Base-by-base conservation (phyloP, 2,888 invertebrate genomes). In the Tetheella fluctuosa region DNA sequence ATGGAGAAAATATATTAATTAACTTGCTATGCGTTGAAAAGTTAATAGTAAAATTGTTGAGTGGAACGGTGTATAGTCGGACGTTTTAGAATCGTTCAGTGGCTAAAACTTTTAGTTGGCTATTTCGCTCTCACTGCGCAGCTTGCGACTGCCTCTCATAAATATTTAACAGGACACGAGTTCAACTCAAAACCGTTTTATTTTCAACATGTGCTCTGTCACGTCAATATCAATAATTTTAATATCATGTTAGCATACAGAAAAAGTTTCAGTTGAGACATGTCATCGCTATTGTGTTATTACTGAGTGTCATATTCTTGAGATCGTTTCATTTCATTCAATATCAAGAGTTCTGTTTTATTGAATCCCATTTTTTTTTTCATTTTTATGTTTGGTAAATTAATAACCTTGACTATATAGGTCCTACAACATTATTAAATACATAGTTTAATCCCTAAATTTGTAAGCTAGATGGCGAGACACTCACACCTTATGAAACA, bases 151-250 rank as follows among this genome's bases (percentile, higher is more conserved):
- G 64, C 64, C 71, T 61, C 77, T 84, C 85, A 84, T 84, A 84
- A 84, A 85, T 85, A 85, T 84, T 83, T 79, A 85, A 81, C 77
- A 78, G 76, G 65, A 79, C 77, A 75, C 71, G 77, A 73, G 78
- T 79, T 76, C 71, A 73, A 68, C 74, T 74, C 70, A 59, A 70
- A 59, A 72, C 76, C 71, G 71, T 81, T 81, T 84, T 82, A 81
- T 84, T 83, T 79, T 65, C 67, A 71, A 80, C 78, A 74, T 81
- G 73, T 76, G 79, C 74, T 66, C 76, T 74, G 63, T 74, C 76
- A 76, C 39, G 5, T 77, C 25, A 4, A 25, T 48, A 48, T 7
- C 48, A 20, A 48, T 48, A 20, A 48, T 48, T 20, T 48, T 17
- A 42, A 42, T 42, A 20, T 20, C 4, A 20, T 48, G 48, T 48